A percentile compares a stretch with the other conserved stretches of the same genome.
These are phyloP conservation scores for Plutella xylostella DNA, from an alignment of 2,888 invertebrate species.

Conservation along the genomic window DNA sequence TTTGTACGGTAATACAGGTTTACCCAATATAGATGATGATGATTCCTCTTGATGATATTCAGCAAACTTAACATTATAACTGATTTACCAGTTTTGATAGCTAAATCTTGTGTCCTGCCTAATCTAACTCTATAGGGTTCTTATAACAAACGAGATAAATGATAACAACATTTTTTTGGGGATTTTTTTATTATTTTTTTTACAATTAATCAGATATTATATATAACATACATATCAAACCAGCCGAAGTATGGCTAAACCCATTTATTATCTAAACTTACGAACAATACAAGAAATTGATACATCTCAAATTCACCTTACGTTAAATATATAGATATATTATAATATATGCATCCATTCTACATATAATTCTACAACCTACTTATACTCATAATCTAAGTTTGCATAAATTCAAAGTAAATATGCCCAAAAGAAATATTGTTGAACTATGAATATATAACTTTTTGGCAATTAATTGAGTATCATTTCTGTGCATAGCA, in stretches of 20 bases:
- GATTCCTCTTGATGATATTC: too few species aligned
- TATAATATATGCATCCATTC: slow-evolving; percentile 67
- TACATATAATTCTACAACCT: slow-evolving; percentile 68
- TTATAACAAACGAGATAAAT: slow-evolving; percentile 30
- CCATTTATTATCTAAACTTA: slow-evolving; percentile 71
- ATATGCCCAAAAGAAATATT: slow-evolving; percentile 71
- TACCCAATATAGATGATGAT: too few species aligned
- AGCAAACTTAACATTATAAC: too few species aligned
- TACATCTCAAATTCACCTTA: slow-evolving; percentile 69
- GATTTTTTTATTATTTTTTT: slow-evolving; percentile 57
- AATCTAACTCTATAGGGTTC: not conserved
- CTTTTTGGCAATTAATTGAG: slow-evolving; percentile 73
- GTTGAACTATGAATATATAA: slow-evolving; percentile 70
- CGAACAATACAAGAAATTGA: slow-evolving; percentile 70
- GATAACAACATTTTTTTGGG: slow-evolving; percentile 44
- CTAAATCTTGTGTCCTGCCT: too few species aligned
- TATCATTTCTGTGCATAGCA: slow-evolving; percentile 72
- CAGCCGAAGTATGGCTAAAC: slow-evolving; percentile 70
- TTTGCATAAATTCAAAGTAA: slow-evolving; percentile 70
- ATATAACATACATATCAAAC: slow-evolving; percentile 68
- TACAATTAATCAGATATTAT: slow-evolving; percentile 60
- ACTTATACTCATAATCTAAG: slow-evolving; percentile 61
- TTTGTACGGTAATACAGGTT: too few species aligned
- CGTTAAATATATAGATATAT: slow-evolving; percentile 64
- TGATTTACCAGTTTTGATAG: too few species aligned